Conservation (phyloP, 2,113 vertebrate genomes). For the Syngnathus typhle region DNA sequence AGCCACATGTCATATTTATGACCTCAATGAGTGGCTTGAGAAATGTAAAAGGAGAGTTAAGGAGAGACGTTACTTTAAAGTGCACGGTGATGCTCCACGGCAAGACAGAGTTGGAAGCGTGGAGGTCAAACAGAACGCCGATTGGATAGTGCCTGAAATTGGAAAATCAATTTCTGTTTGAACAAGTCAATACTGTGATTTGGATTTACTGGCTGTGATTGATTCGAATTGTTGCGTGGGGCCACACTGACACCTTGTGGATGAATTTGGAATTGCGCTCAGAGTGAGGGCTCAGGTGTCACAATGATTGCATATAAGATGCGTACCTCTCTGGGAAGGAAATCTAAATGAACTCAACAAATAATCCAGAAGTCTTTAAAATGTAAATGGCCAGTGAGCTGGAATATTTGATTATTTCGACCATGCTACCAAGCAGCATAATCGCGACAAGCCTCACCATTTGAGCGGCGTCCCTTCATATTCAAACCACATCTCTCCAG, state of each 20-base stretch:
- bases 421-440: neutral
- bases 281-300: neutral
- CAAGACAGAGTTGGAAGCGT: conserved; percentile 87
- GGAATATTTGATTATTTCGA: too few relatives aligned
- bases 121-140: conserved; percentile 94
- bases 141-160: conserved; percentile 89
- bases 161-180: conserved; percentile 15
- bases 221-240: neutral
- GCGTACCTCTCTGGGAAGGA: neutral
- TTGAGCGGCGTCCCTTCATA: conserved; percentile 94
- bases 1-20: neutral
- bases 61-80: conserved; percentile 83
- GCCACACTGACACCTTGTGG: conserved; percentile 51
- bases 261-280: neutral
- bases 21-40: neutral
- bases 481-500: conserved; percentile 97
- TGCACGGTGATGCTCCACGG: conserved; percentile 96
- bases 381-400: too few relatives aligned
- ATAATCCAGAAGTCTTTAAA: neutral
- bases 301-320: neutral
- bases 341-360: neutral
- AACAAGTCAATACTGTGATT: neutral
- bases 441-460: conserved; percentile 72
- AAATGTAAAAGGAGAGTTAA: neutral
- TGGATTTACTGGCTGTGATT: neutral